Conservation (phyloP, 2,888 invertebrate species). For the Microplitis deprimator region DNA sequence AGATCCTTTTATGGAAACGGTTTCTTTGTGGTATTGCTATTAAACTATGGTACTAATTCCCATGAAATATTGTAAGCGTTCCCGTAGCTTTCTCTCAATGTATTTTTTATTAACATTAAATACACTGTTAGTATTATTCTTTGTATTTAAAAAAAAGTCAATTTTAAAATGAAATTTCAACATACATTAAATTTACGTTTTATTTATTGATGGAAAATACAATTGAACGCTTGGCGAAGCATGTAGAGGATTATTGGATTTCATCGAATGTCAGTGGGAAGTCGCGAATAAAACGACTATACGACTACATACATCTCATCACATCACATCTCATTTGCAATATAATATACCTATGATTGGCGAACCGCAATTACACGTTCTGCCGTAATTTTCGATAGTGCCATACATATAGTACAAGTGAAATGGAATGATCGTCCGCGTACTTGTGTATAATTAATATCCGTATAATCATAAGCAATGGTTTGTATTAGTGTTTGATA, state of each 20-base stretch:
- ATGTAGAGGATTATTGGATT: slow-evolving; percentile 14
- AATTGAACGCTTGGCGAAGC: not conserved
- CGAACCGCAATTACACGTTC: slow-evolving; percentile 21
- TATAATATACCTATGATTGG: slow-evolving; percentile 27
- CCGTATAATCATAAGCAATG: slow-evolving; percentile 9
- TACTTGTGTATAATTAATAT: slow-evolving; percentile 22
- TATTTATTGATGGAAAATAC: not conserved
- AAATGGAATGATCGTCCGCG: not conserved
- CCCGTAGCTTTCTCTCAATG: no score
- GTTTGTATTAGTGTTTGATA: not conserved
- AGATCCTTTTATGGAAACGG: no score
- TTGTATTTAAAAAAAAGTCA: not conserved
- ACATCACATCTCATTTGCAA: slow-evolving; percentile 18
- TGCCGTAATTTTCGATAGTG: slow-evolving; percentile 17
- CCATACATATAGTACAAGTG: not conserved
- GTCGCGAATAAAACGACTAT: not conserved
- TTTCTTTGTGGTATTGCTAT: no score
- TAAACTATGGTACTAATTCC: no score
- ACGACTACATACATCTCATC: slow-evolving; percentile 5
- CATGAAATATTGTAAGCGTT: no score
- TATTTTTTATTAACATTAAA: not conserved
- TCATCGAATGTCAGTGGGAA: slow-evolving; percentile 14
- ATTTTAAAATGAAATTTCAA: not conserved
- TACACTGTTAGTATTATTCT: not conserved
- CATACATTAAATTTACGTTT: not conserved